Evolutionary conservation across 1,140 invertebrate species (phyloP).

Genomic region (Drosophila watanabei): DNA sequence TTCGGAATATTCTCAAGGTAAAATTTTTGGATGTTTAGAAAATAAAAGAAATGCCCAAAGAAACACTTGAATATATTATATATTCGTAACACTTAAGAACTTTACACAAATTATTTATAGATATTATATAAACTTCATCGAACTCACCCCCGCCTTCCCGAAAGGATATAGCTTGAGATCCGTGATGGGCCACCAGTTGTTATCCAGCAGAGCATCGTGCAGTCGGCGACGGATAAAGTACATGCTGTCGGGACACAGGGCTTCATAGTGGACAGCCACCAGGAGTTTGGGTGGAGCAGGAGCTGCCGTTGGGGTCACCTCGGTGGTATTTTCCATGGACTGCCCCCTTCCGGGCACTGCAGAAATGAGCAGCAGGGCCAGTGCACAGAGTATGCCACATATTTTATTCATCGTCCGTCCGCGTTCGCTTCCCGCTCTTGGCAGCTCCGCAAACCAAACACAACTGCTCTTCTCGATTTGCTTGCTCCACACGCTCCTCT

Average conservation of each 20-base stretch:
- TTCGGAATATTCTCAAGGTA: background rate
- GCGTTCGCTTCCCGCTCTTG: slow-evolving; percentile 26
- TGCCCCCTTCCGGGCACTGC: slow-evolving; percentile 10
- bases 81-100: no score
- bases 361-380: slow-evolving; percentile 21
- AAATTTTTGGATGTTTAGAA: background rate
- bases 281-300: slow-evolving; percentile 20
- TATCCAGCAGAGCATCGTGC: slow-evolving; percentile 51
- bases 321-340: slow-evolving; percentile 14
- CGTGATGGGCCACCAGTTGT: slow-evolving; percentile 60
- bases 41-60: background rate
- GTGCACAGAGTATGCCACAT: slow-evolving; percentile 5
- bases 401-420: slow-evolving; percentile 47
- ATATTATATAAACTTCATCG: background rate
- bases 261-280: slow-evolving; percentile 77
- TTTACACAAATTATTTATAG: background rate
- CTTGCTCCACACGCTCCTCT: slow-evolving; percentile 11
- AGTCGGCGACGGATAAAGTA: slow-evolving; percentile 68
- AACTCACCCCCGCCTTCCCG: slow-evolving; percentile 77
- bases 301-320: background rate
- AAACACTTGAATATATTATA: background rate
- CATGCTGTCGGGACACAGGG: slow-evolving; percentile 79
- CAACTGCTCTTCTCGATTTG: slow-evolving; percentile 54
- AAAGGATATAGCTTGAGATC: slow-evolving; percentile 80
- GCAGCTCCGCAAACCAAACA: slow-evolving; percentile 55